Conservation (phyloP, 2,797 vertebrate genomes). For the Thunnus albacares region DNA sequence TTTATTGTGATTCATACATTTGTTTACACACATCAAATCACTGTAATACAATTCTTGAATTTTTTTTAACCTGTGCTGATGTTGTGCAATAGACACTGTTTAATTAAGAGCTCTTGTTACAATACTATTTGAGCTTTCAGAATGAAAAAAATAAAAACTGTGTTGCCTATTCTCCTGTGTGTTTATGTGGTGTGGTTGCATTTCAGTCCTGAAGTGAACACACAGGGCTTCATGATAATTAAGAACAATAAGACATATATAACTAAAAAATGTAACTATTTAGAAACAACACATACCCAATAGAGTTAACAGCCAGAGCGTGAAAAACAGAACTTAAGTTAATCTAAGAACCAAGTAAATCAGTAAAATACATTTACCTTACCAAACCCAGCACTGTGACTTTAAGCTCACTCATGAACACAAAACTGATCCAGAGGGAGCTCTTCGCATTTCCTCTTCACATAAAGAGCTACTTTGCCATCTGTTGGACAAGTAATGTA, state of each 20-base stretch:
- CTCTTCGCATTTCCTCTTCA: neutral
- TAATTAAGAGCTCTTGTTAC: conserved; percentile 1
- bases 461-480: conserved; percentile 16
- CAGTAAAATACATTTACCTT: neutral
- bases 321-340: neutral
- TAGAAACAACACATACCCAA: neutral
- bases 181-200: neutral
- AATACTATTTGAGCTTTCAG: neutral
- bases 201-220: conserved; percentile 4
- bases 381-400: neutral
- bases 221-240: neutral
- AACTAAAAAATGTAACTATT: neutral
- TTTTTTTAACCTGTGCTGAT: conserved; percentile 1
- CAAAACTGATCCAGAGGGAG: neutral
- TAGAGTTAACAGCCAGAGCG: neutral
- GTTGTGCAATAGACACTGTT: neutral
- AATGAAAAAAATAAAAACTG: conserved; percentile 2
- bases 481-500: conserved; percentile 47
- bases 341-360: neutral
- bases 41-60: neutral
- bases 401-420: neutral
- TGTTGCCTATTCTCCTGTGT: conserved; percentile 1
- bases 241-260: neutral
- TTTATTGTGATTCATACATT: conserved; percentile 9
- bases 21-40: neutral